Conservation (phyloP, 2,888 invertebrate genomes). For the Gymnosoma rotundatum region DNA sequence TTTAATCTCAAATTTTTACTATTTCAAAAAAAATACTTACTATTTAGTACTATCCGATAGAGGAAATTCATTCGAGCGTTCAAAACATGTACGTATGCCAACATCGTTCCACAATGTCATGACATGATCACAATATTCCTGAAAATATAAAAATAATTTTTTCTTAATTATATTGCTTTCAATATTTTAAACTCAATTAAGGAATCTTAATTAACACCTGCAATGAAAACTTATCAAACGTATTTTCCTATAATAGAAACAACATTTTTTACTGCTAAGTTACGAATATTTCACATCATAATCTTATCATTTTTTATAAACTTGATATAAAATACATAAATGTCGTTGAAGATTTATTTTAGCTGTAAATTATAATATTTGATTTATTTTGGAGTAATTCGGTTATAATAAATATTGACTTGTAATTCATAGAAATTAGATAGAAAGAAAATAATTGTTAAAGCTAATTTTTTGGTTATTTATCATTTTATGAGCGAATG, state of each 20-base stretch:
- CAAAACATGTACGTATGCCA: slow-evolving; percentile 87
- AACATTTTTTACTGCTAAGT: neutral
- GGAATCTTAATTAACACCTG: neutral
- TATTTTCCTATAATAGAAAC: neutral
- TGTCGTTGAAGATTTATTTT: slow-evolving; percentile 21
- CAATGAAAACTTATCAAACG: neutral
- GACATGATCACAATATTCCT: slow-evolving; percentile 89
- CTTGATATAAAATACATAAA: neutral
- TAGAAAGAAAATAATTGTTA: too few relatives aligned
- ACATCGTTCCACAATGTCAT: slow-evolving; percentile 87
- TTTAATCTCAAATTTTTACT: neutral
- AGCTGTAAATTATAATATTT: slow-evolving; percentile 26
- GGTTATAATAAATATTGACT: neutral
- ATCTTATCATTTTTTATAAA: slow-evolving; percentile 52
- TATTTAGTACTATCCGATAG: slow-evolving; percentile 91
- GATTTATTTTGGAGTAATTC: neutral
- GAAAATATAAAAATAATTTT: slow-evolving; percentile 54
- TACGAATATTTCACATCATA: slow-evolving; percentile 1
- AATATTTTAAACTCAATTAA: neutral
- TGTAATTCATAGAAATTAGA: too few relatives aligned
- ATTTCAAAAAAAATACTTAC: slow-evolving; percentile 83
- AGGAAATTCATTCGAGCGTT: slow-evolving; percentile 89
- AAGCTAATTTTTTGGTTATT: too few relatives aligned
- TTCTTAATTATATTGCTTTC: neutral
- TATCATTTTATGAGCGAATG: too few relatives aligned